A percentile compares a stretch with the other conserved stretches of the same genome.
Conservation (phyloP, 2,888 invertebrate genomes). For the Taphrorychus bicolor region DNA sequence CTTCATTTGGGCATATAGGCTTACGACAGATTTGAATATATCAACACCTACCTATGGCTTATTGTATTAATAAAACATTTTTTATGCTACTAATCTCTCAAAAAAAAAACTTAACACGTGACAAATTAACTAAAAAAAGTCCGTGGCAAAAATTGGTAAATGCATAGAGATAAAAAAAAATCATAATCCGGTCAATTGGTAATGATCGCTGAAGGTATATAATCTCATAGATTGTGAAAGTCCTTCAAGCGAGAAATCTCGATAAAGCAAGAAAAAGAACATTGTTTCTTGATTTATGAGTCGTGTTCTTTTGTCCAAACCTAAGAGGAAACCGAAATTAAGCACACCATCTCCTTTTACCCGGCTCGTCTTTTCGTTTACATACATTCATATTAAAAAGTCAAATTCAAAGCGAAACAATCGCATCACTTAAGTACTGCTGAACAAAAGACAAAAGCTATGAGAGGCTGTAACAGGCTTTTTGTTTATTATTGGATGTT, state of each 20-base stretch:
- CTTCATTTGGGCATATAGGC: no score
- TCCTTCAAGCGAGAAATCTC: constrained; percentile 36
- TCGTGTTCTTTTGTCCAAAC: constrained; percentile 46
- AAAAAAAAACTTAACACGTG: no score
- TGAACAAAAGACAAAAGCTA: constrained; percentile 11
- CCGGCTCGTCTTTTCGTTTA: neutral
- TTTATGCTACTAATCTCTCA: no score
- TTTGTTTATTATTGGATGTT: constrained; percentile 35
- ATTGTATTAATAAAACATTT: no score
- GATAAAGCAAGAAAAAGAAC: constrained; percentile 35
- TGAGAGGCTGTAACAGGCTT: constrained; percentile 20
- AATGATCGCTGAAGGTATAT: constrained; percentile 30
- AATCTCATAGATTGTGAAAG: constrained; percentile 37
- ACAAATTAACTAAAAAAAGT: no score
- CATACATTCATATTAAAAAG: neutral
- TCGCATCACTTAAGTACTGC: neutral
- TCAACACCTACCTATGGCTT: no score
- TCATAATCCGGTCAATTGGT: neutral
- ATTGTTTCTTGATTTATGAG: constrained; percentile 38
- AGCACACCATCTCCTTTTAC: constrained; percentile 6
- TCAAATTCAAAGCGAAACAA: neutral
- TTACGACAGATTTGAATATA: no score
- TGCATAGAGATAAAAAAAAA: no score
- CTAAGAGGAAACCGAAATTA: constrained; percentile 44
- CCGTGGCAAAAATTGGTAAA: no score